These are phyloP conservation scores for Heliconius ismenius DNA, from an alignment of 2,888 invertebrate genomes.

Conservation along the genomic window DNA sequence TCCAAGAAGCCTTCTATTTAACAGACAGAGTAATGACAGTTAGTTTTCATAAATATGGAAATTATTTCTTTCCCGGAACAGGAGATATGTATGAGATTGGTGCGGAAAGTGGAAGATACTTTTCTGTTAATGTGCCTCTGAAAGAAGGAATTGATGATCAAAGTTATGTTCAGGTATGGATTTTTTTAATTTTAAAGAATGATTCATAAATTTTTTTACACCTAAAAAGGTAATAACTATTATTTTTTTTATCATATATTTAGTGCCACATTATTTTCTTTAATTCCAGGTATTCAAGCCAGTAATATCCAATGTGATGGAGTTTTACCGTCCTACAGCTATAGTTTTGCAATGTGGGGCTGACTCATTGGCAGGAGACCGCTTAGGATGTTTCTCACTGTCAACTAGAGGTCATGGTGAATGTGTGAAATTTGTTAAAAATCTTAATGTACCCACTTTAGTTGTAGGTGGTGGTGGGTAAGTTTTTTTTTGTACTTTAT, in stretches of 20 bases:
- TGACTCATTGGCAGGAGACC: constrained; percentile 97
- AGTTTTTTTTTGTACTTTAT: constrained; percentile 40
- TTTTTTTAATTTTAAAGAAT: not conserved
- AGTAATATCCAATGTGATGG: constrained; percentile 95
- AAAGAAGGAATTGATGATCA: constrained; percentile 98
- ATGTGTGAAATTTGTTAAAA: constrained; percentile 97
- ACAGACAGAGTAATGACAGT: constrained; percentile 99
- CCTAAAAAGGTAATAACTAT: no score
- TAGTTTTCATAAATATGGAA: constrained; percentile 99
- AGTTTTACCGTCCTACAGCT: constrained; percentile 97
- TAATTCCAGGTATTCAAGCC: constrained; percentile 92
- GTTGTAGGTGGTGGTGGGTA: constrained; percentile 91
- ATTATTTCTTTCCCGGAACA: constrained; percentile 98
- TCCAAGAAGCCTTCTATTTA: constrained; percentile 98
- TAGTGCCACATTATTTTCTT: no score
- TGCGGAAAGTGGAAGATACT: constrained; percentile 96
- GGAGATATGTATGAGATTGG: constrained; percentile 99
- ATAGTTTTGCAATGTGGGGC: constrained; percentile 99
- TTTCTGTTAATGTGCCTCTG: constrained; percentile 98
- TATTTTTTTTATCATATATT: no score
- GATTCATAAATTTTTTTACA: not conserved
- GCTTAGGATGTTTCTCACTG: constrained; percentile 97
- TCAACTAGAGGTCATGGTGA: constrained; percentile 98
- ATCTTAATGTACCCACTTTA: constrained; percentile 93
- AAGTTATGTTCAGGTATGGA: constrained; percentile 89